These are phyloP conservation scores for Melanostigma gelatinosum DNA, from an alignment of 2,113 vertebrate genomes.

Conservation along the genomic window DNA sequence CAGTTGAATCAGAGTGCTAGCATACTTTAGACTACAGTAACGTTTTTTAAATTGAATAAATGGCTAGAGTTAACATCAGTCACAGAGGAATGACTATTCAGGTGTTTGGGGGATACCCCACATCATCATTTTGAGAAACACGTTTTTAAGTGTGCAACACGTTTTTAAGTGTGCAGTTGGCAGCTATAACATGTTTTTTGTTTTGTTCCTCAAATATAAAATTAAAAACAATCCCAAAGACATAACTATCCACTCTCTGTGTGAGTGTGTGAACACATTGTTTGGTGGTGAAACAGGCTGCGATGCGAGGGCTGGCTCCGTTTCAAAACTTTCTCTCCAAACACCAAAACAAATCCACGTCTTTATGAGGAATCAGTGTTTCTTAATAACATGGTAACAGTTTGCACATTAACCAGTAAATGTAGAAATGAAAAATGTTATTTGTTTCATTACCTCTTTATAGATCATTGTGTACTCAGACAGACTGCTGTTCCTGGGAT, in stretches of 20 bases:
- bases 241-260: background rate
- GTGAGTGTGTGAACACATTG: background rate
- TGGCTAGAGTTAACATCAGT: too few relatives aligned
- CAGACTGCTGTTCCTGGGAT: slow-evolving; percentile 42
- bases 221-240: background rate
- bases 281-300: background rate
- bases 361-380: background rate
- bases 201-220: background rate
- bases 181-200: background rate
- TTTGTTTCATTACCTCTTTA: slow-evolving; percentile 48
- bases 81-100: too few relatives aligned
- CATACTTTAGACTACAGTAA: background rate
- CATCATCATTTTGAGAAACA: too few relatives aligned
- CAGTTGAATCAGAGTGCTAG: background rate
- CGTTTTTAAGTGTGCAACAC: too few relatives aligned
- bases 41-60: too few relatives aligned
- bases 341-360: background rate
- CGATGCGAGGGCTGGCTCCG: background rate
- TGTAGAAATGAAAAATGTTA: background rate
- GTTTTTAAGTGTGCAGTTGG: too few relatives aligned
- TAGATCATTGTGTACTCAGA: slow-evolving; percentile 28
- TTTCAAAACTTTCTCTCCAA: background rate
- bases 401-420: background rate
- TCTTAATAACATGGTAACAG: background rate
- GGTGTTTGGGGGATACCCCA: too few relatives aligned